Conservation (phyloP, 2,113 vertebrate genomes). For the Apistogramma diplotaenia region DNA sequence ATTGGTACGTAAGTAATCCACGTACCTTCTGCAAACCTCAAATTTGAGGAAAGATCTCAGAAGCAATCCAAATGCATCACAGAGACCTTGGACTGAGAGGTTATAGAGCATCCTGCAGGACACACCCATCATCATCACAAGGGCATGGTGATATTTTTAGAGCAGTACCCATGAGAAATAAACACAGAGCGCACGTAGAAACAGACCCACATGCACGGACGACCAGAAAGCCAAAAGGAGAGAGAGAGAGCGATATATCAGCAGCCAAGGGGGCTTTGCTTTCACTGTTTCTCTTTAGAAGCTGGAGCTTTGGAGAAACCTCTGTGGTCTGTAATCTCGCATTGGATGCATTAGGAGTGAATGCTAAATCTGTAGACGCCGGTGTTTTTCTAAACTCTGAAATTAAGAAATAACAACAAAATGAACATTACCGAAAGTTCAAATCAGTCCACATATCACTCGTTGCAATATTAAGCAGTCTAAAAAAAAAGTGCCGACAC, state of each 20-base stretch:
- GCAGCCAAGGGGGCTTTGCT: neutral
- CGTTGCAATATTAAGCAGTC: neutral
- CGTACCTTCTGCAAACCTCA: neutral
- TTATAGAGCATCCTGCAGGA: slow-evolving; percentile 71
- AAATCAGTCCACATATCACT: neutral
- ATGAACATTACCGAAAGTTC: neutral
- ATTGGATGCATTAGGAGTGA: neutral
- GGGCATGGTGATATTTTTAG: slow-evolving; percentile 69
- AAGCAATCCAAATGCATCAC: slow-evolving; percentile 29
- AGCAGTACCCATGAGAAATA: slow-evolving; percentile 19
- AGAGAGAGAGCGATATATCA: neutral
- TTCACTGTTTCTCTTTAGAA: neutral
- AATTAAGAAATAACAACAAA: neutral
- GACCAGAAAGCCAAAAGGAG: neutral
- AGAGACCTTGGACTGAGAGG: slow-evolving; percentile 11
- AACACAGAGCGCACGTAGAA: slow-evolving; percentile 19
- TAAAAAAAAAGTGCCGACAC: slow-evolving; percentile 19
- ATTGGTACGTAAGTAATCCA: neutral
- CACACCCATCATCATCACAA: slow-evolving; percentile 71
- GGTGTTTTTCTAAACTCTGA: neutral
- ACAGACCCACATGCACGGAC: neutral
- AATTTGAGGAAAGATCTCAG: neutral
- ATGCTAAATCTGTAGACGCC: neutral
- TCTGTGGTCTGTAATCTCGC: neutral
- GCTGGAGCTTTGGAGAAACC: neutral